A percentile compares a stretch with the other conserved stretches of the same genome.
phyloP scores from a whole-genome alignment of 1,140 invertebrate species.

The Drosophila simulans region DNA sequence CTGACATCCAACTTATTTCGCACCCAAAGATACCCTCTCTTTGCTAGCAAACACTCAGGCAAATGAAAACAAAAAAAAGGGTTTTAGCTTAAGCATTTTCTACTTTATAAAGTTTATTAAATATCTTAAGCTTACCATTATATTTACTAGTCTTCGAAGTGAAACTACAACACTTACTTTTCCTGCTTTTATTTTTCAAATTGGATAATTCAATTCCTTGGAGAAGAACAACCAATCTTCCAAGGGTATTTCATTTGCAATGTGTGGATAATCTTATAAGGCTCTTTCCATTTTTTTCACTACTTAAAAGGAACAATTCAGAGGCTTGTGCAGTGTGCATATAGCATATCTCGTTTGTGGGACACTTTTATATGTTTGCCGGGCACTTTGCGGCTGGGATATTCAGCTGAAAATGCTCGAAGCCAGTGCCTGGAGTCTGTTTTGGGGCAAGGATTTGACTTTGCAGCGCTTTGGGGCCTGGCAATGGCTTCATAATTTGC shows the following conservation, averaged over 20 bases:
- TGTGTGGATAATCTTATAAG: neutral
- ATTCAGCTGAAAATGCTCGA: constrained; percentile 10
- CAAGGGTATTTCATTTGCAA: neutral
- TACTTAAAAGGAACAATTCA: constrained; percentile 11
- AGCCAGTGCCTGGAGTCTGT: constrained; percentile 8
- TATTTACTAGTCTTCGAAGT: too few species aligned
- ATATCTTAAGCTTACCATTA: too few species aligned
- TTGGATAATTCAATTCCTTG: too few species aligned
- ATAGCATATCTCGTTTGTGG: constrained; percentile 50
- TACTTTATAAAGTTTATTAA: too few species aligned
- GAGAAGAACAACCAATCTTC: neutral
- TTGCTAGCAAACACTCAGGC: neutral
- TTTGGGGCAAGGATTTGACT: constrained; percentile 30
- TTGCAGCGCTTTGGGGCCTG: constrained; percentile 8
- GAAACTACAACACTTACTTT: too few species aligned
- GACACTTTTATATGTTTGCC: constrained; percentile 55
- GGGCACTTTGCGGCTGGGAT: constrained; percentile 43
- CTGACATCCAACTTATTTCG: constrained; percentile 59
- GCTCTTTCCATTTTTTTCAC: neutral
- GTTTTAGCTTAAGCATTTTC: too few species aligned
- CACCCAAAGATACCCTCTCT: constrained; percentile 32
- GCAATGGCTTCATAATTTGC: constrained; percentile 57
- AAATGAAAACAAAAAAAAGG: neutral
- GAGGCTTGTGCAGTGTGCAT: constrained; percentile 55
- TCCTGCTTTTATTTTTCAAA: too few species aligned